Conservation (phyloP, 1,140 invertebrate species). For the Scaptomyza montana region DNA sequence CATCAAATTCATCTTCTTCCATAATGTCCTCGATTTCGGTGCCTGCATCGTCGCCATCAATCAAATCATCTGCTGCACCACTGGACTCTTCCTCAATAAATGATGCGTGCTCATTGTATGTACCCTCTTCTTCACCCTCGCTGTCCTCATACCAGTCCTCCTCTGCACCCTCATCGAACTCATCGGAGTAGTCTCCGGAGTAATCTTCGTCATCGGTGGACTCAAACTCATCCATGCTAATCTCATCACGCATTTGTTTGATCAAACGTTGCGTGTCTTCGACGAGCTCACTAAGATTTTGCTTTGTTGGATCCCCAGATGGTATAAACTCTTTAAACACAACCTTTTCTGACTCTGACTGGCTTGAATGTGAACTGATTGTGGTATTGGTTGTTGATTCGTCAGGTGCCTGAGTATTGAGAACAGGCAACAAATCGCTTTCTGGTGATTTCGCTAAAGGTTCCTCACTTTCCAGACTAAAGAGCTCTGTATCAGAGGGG, state of each 20-base stretch:
- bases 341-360: slow-evolving; percentile 40
- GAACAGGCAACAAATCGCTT: slow-evolving; percentile 41
- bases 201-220: slow-evolving; percentile 84
- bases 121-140: slow-evolving; percentile 82
- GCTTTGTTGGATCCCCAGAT: slow-evolving; percentile 76
- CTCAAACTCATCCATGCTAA: slow-evolving; percentile 86
- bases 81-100: slow-evolving; percentile 67
- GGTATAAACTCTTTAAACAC: slow-evolving; percentile 69
- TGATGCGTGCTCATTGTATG: slow-evolving; percentile 50
- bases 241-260: slow-evolving; percentile 87
- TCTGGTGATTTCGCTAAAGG: slow-evolving; percentile 40
- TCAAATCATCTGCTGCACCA: slow-evolving; percentile 34
- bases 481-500: slow-evolving; percentile 70
- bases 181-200: slow-evolving; percentile 84
- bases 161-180: slow-evolving; percentile 82
- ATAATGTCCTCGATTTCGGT: slow-evolving; percentile 67
- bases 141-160: slow-evolving; percentile 85
- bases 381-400: slow-evolving; percentile 53
- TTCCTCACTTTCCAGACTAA: slow-evolving; percentile 64
- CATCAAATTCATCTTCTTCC: slow-evolving; percentile 51
- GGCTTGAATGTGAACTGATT: slow-evolving; percentile 53
- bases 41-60: slow-evolving; percentile 49
- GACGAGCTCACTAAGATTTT: slow-evolving; percentile 85
- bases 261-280: slow-evolving; percentile 86
- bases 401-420: slow-evolving; percentile 18